Evolutionary conservation across 2,113 vertebrate species (phyloP), one percentile per base, ranked within the genome.

Genomic region (Rousettus leschenaultii): DNA sequence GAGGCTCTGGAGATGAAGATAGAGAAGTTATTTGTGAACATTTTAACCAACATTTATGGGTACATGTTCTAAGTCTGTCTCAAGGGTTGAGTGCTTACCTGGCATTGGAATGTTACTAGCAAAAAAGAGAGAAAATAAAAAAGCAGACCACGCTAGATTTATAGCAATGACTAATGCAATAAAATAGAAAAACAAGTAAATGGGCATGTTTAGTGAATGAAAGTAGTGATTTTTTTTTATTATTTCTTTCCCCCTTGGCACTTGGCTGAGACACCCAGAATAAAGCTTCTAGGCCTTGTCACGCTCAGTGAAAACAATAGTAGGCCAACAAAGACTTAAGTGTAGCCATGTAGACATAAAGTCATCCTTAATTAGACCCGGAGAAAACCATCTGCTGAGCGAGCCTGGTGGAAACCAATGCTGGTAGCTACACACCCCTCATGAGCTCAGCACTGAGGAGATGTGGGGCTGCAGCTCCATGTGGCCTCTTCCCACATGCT

Each of bases 171-270:
- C 97, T 98, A 98, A 98, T 66, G 94, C 92, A 97, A 98, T 98
- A 98, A 98, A 98, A 97, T 85, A 92, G 95, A 40, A 98, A 98
- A 98, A 97, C 98, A 98, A 98, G 98, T 98, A 98, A 98, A 98
- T 97, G 97, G 93, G 95, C 98, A 98, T 97, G 96, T 97, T 98
- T 97, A 94, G 96, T 86, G 93, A 90, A 97, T 78, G 89, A 97
- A 98, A 97, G 97, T 95, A 92, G 92, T 93, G 96, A 97, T 86
- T 87, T 96, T 91, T 97, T 88, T 85, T 79, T 26, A 97, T 51
- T 51, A 86, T 93, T 89, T 93, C 86, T 91, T 89, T 80, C 79
- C 87, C 96, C 95, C 55, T 84, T 93, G 95, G 97, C 98, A 89
- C 79, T 98, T 97, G 97, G 97, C 97, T 98, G 97, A 98, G 96